Evolutionary conservation across 2,113 vertebrate species (phyloP).

Genomic region (Hemichromis elongatus): DNA sequence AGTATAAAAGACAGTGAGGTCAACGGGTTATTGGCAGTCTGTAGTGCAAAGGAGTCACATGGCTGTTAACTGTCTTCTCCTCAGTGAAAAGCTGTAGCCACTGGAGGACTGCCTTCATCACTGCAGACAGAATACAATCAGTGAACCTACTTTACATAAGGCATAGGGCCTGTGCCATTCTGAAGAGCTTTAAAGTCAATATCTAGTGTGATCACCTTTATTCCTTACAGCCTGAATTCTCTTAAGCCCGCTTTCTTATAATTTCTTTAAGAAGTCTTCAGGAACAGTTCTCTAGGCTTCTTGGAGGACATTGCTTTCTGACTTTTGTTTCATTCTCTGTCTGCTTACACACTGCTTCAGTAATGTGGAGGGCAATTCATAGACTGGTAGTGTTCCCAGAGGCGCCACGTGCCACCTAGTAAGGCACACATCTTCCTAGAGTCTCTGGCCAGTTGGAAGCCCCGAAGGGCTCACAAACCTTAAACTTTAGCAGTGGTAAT

Average conservation of each 20-base stretch:
- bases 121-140: slow-evolving; percentile 53
- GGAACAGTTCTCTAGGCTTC: background rate
- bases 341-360: background rate
- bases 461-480: background rate
- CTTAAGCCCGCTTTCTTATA: background rate
- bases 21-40: slow-evolving; percentile 61
- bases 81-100: slow-evolving; percentile 42
- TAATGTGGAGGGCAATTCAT: background rate
- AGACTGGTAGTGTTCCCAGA: background rate
- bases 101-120: slow-evolving; percentile 57
- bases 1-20: slow-evolving; percentile 66
- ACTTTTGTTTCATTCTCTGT: background rate
- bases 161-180: background rate
- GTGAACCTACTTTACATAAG: slow-evolving; percentile 13
- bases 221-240: background rate
- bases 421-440: background rate
- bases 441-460: background rate
- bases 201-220: background rate
- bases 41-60: slow-evolving; percentile 17
- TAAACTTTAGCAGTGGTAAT: background rate
- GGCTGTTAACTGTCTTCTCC: slow-evolving; percentile 48
- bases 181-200: background rate
- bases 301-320: background rate
- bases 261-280: background rate
- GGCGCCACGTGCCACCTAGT: background rate